Base-by-base conservation (phyloP, 2,888 invertebrate species). In the Psococerastis gibbosa region DNA sequence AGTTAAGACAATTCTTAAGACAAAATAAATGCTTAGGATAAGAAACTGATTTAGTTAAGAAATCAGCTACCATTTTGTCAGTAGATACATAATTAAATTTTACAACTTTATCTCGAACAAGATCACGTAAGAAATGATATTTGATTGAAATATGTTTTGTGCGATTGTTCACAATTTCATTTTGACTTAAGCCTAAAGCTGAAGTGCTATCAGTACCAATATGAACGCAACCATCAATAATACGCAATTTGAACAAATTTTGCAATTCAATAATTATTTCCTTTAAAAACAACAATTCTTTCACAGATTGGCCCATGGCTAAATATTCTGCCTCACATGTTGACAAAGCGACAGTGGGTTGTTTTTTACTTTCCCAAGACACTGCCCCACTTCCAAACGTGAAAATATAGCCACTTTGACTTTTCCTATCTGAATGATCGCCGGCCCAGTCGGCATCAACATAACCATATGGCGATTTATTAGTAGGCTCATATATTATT, bases 41-140 rank as follows among this genome's bases (percentile, higher is more conserved):
- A 75, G 53, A 85, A 87, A 57, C 61, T 78, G 18, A 47, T 22
- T 35, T 35, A 11, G 44, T 44, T n/a, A 44, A 20, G 2, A 45
- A 42, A 18, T 41, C 41, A 13, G 42, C 35, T 2, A 41, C 15
- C 16, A 38, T 17, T 2, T 35, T 17, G 6, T 11, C n/a, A 42
- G 42, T 42, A 13, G 32, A 16, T 5, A 42, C 1, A 31, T 45
- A 42, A 9, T 42, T 32, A 4, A 32, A 9, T 3, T 15, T 11
- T 8, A 44, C 20, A 13, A 20, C 15, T 6, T 17, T 17, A 17
- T 41, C 16, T 16, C 22, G n/a, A 8, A 35, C 9, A 3, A 23
- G 17, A 11, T 35, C 44, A 13, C 11, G 35, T 13, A 44, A 27
- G 17, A 35, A 44, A 44, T 35, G 20, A 20, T 35, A 35, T 44